Evolutionary conservation across 2,888 invertebrate species (phyloP).

Genomic region (Atethmia centrago): DNA sequence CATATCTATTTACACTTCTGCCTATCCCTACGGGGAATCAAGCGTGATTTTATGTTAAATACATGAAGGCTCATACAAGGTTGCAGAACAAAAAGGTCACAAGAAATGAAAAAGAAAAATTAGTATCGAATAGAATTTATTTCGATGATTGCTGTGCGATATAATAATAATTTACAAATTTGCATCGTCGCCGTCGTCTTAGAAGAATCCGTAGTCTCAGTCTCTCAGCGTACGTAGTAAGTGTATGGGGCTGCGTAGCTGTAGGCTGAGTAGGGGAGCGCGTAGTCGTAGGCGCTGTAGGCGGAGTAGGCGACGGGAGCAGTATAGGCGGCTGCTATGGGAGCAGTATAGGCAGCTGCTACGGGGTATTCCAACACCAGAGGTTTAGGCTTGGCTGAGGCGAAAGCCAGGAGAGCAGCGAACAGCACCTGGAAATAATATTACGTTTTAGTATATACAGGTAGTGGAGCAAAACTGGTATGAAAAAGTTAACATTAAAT

Average conservation of each 20-base stretch:
- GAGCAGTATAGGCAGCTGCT: conserved; percentile 82
- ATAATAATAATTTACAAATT: conserved; percentile 34
- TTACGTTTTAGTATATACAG: not conserved
- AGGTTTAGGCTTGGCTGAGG: conserved; percentile 89
- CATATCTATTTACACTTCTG: too few relatives aligned
- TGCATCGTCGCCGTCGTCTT: conserved; percentile 11
- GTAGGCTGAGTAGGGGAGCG: conserved; percentile 79
- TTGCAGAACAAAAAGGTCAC: not conserved
- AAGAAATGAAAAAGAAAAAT: not conserved
- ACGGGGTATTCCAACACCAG: conserved; percentile 81
- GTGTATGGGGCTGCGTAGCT: conserved; percentile 80
- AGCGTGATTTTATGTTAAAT: not conserved
- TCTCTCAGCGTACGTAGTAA: conserved; percentile 81
- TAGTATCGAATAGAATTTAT: conserved; percentile 49
- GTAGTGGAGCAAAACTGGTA: not conserved
- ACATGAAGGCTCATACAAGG: not conserved
- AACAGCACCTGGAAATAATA: conserved; percentile 81
- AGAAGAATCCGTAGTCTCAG: not conserved
- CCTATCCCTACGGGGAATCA: not conserved
- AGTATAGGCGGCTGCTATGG: conserved; percentile 87
- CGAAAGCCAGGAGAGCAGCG: conserved; percentile 89
- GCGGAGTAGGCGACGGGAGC: conserved; percentile 85
- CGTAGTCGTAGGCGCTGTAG: conserved; percentile 82
- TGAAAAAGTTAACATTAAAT: not conserved
- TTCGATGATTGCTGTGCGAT: conserved; percentile 39